These are phyloP conservation scores for Eulemur albifrons DNA, from an alignment of 2,797 vertebrate genomes.

Conservation along the genomic window DNA sequence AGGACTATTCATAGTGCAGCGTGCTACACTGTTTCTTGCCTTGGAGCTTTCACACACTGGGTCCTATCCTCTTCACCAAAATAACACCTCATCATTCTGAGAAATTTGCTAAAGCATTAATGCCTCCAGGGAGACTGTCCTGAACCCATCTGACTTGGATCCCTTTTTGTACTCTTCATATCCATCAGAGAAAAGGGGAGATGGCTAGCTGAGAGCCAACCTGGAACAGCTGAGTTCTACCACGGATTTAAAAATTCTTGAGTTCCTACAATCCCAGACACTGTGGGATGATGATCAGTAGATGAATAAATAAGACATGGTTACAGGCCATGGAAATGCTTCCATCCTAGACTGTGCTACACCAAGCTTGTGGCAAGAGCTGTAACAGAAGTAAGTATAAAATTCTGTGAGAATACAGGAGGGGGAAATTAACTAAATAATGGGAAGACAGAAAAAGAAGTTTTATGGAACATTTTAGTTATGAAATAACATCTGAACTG, in stretches of 20 bases:
- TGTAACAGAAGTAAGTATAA: not conserved
- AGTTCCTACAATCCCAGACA: not conserved
- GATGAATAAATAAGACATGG: not conserved
- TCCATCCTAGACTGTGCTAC: not conserved
- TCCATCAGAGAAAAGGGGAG: not conserved
- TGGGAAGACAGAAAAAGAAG: constrained; percentile 39
- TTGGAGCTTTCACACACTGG: not conserved
- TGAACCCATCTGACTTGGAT: not conserved
- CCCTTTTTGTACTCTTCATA: not conserved
- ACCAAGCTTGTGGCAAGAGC: not conserved
- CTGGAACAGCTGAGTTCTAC: not conserved
- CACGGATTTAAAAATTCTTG: not conserved
- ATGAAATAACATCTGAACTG: constrained; percentile 48
- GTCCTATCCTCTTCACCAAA: not conserved
- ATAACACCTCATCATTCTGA: not conserved
- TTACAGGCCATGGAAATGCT: not conserved
- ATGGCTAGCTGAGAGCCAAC: not conserved
- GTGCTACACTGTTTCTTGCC: not conserved
- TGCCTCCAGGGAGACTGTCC: not conserved
- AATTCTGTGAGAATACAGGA: constrained; percentile 9
- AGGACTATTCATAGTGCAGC: not conserved
- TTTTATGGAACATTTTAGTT: constrained; percentile 1
- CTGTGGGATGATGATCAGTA: not conserved
- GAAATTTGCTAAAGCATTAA: not conserved
- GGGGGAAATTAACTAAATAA: constrained; percentile 38